Evolutionary conservation across 2,888 invertebrate genomes (phyloP), one percentile per base, ranked within the genome.

Genomic region (Apoda limacodes): DNA sequence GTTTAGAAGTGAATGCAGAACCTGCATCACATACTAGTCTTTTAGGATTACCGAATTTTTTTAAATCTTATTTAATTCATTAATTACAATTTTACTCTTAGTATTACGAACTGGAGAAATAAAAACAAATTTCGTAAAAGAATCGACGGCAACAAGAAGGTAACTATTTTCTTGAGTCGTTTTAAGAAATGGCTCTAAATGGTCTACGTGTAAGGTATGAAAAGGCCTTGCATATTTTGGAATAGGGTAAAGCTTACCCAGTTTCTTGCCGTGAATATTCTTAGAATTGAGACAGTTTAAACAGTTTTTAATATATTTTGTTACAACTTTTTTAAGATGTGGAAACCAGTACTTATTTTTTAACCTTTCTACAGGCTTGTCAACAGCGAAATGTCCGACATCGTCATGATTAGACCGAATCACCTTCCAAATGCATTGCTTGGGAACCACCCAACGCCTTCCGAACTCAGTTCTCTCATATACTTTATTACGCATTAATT

Each of bases 381-480:
- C 43, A 1, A 46, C 21, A 1, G 41, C 37, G 32, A 50, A 38
- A 19, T 45, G 43, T 0, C 47, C 45, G 9, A 42, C 34, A 6
- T 45, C 40, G 10, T 45, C 45, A 14, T 43, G 43, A 26, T 33
- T 35, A 13, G 22, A 20, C 13, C 37, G 28, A 1, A 38, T 24
- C 1, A 43, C 22, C 15, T 42, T 37, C 40, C 39, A 46, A n/a
- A 43, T 32, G 20, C 40, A 40, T 9, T 15, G 14, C 24, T 46
- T 45, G 6, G 48, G 47, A 21, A 52, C 45, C 25, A 50, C 21
- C 55, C 52, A 35, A 9, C 37, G 25, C 5, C 44, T 28, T 10
- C 43, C 43, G 13, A 30, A 30, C 2, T 30, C 30, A 3, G 42
- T 45, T 45, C 37, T 52, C 52, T 5, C 45, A 24, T 28, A 28